Percentiles rank a stretch among this genome's conserved stretches.
Evolutionary conservation across 2,113 vertebrate species (phyloP).

Genomic region (Urocitellus parryii): DNA sequence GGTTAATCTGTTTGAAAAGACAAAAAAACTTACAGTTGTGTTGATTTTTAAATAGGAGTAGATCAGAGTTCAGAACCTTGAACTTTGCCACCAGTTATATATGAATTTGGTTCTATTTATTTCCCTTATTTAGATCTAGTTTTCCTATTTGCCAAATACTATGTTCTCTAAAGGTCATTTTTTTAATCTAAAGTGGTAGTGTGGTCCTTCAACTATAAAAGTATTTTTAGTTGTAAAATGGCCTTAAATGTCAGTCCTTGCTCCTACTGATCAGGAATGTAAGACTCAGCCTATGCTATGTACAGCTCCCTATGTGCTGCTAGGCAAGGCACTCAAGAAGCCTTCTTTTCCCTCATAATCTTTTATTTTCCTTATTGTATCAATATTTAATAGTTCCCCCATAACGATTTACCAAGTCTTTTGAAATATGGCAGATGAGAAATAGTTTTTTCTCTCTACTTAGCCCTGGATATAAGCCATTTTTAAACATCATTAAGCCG

Average conservation of each 20-base stretch:
- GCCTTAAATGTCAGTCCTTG: neutral
- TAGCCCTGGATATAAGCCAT: constrained; percentile 98
- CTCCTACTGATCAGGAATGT: neutral
- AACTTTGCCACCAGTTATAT: neutral
- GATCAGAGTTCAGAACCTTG: neutral
- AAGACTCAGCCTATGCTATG: neutral
- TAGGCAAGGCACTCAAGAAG: neutral
- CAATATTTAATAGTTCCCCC: neutral
- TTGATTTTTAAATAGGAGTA: neutral
- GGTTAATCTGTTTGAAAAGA: neutral
- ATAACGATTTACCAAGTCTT: neutral
- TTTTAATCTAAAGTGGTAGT: neutral
- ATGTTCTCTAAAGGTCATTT: constrained; percentile 5
- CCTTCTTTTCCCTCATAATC: neutral
- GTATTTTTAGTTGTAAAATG: neutral
- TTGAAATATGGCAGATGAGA: neutral
- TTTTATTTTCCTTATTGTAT: neutral
- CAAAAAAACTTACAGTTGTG: neutral
- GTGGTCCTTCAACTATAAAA: neutral
- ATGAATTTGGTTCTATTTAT: neutral
- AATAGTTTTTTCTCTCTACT: constrained; percentile 16
- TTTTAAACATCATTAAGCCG: constrained; percentile 95
- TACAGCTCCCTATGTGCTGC: neutral
- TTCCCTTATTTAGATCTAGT: neutral
- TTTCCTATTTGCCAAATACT: constrained; percentile 31